Percentiles rank a stretch among this genome's conserved stretches.
These are phyloP conservation scores for Sebastiscus albofasciatus DNA, from an alignment of 2,797 vertebrate species.

Conservation along the genomic window DNA sequence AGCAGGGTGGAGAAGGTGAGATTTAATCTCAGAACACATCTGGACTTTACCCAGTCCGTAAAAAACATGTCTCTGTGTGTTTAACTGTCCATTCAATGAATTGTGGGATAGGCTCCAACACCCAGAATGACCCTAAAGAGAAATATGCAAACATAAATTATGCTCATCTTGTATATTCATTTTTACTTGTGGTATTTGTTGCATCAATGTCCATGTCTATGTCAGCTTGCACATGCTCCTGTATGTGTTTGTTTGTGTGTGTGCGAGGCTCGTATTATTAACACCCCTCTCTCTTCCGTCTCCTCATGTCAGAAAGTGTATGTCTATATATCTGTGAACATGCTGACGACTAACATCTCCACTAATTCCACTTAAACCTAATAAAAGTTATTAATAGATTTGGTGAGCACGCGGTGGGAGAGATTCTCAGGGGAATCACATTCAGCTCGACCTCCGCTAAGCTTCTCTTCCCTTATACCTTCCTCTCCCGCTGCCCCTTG, in stretches of 20 bases:
- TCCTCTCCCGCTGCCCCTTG: conserved; percentile 62
- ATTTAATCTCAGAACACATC: not conserved
- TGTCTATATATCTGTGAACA: conserved; percentile 44
- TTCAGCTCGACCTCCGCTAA: conserved; percentile 44
- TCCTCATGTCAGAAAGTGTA: conserved; percentile 22
- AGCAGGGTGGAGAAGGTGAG: not conserved
- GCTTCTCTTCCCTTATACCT: conserved; percentile 51
- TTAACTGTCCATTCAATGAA: not conserved
- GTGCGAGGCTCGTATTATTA: conserved; percentile 4
- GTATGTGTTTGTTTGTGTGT: not conserved
- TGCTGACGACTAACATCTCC: conserved; percentile 62
- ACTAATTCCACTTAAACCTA: conserved; percentile 78
- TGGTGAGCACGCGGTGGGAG: conserved; percentile 44
- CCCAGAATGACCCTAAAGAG: not conserved
- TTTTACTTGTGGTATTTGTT: not conserved
- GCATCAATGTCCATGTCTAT: not conserved
- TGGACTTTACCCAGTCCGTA: not conserved
- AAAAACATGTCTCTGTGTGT: not conserved
- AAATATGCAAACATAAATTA: not conserved
- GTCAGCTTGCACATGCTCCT: not conserved
- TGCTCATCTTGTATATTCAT: not conserved
- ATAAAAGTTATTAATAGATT: conserved; percentile 81
- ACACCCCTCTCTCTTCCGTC: conserved; percentile 1
- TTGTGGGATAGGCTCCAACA: not conserved
- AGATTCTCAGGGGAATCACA: conserved; percentile 76